Evolutionary conservation across 1,140 invertebrate genomes (phyloP), one percentile per base, ranked within the genome.

Genomic region (Anoplophora glabripennis): DNA sequence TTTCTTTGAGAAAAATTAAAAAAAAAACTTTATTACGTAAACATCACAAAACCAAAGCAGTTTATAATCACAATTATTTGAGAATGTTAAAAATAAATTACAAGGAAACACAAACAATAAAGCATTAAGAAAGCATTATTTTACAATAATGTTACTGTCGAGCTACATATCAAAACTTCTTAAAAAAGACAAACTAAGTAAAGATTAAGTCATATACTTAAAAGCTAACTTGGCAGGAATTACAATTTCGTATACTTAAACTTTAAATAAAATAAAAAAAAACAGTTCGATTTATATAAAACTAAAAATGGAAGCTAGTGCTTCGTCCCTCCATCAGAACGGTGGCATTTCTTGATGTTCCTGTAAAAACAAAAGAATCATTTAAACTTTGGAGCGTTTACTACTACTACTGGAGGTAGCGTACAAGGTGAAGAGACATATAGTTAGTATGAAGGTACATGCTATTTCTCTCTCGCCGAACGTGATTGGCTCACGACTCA

Each of bases 1-100:
- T 28, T 28, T 28, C 21, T 28, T 28, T 41, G n/a, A 41, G 40
- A 41, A 45, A 33, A 42, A 47, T 57, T 57, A 52, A 57, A 53
- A 53, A 61, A 60, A 53, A 55, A 63, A 37, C 33, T 56, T 63
- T 63, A 59, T 49, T 47, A 48, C 49, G 63, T 57, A 64, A 67
- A 66, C 59, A 71, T 71, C 69, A 71, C 69, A 71, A 68, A 69
- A 71, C 62, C 65, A 66, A 66, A 69, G 67, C 65, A 71, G 55
- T 66, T 66, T 59, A 66, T 47, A 64, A 70, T 71, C 67, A 71
- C 69, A 69, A 68, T 68, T 68, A 68, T 57, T 63, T 63, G 58
- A 64, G 64, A 33, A 21, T 42, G 18, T 53, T 28, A 35, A 34
- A 57, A 57, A 12, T 14, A 54, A 38, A 51, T 42, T 34, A 49